Conservation (phyloP, 1,140 invertebrate genomes). For the Anoplophora glabripennis region DNA sequence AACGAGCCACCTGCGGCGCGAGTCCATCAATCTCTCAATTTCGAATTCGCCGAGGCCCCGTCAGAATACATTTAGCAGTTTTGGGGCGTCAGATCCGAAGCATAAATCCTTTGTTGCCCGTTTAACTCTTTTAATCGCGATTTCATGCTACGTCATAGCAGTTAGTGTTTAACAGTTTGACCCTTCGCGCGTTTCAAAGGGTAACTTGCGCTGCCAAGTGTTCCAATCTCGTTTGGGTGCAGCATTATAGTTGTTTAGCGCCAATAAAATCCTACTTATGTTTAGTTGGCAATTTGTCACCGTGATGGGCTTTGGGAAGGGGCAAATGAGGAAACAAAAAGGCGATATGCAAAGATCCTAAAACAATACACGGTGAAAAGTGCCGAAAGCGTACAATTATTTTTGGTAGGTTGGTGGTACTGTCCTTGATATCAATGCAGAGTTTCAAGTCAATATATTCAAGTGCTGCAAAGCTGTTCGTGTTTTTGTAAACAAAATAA, state of each 20-base stretch:
- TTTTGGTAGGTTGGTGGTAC: no score
- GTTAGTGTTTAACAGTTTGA: slow-evolving; percentile 33
- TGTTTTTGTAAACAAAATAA: no score
- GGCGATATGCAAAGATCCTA: no score
- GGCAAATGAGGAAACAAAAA: no score
- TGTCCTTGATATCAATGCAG: no score
- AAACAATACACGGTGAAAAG: no score
- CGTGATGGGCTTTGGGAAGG: no score
- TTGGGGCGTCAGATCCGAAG: slow-evolving; percentile 38
- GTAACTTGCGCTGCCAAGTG: slow-evolving; percentile 11
- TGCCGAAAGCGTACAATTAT: no score
- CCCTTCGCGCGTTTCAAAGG: neutral
- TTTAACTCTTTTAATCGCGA: slow-evolving; percentile 45
- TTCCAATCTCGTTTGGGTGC: slow-evolving; percentile 2
- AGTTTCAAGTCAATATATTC: no score
- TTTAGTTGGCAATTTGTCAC: no score
- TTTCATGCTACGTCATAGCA: slow-evolving; percentile 46
- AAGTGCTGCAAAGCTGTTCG: no score
- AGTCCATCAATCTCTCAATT: slow-evolving; percentile 37
- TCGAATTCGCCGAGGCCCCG: slow-evolving; percentile 12
- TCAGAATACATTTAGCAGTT: slow-evolving; percentile 27
- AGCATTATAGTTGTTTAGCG: slow-evolving; percentile 5
- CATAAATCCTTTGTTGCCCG: slow-evolving; percentile 40
- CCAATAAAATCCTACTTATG: slow-evolving; percentile 1
- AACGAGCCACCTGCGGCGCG: slow-evolving; percentile 33